phyloP scores from a whole-genome alignment of 2,888 invertebrate genomes.

The Endomychus coccineus region DNA sequence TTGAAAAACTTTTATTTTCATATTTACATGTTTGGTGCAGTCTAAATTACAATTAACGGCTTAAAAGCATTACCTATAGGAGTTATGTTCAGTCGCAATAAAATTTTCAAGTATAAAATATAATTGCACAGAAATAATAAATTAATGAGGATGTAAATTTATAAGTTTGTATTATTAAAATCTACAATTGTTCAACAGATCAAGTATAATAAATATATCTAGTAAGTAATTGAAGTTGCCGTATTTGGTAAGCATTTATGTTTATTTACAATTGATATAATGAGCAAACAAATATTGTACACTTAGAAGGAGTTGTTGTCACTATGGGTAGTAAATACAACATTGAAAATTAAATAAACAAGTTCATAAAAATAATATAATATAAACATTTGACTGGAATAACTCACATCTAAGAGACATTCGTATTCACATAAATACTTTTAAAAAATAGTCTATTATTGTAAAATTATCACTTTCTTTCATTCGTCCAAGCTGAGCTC shows the following conservation, averaged over 20 bases:
- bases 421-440: slow-evolving; percentile 37
- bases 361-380: slow-evolving; percentile 9
- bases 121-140: slow-evolving; percentile 14
- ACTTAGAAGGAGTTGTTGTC: slow-evolving; percentile 13
- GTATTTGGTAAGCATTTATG: slow-evolving; percentile 17
- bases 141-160: no score
- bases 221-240: slow-evolving; percentile 16
- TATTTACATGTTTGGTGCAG: slow-evolving; percentile 35
- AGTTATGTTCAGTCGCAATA: slow-evolving; percentile 10
- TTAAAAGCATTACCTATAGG: slow-evolving; percentile 29
- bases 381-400: slow-evolving; percentile 36
- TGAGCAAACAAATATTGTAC: slow-evolving; percentile 17
- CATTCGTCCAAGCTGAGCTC: slow-evolving; percentile 42
- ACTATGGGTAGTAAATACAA: slow-evolving; percentile 13
- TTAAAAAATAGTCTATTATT: slow-evolving; percentile 43
- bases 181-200: no score
- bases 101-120: slow-evolving; percentile 13
- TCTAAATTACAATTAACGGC: slow-evolving; percentile 30
- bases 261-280: slow-evolving; percentile 16
- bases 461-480: slow-evolving; percentile 45
- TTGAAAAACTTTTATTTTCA: slow-evolving; percentile 33
- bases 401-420: slow-evolving; percentile 40
- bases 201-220: slow-evolving; percentile 11
- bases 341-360: slow-evolving; percentile 14
- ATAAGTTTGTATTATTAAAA: no score